These are phyloP conservation scores for Styela clava DNA, from an alignment of 23 tunicate species.

Conservation along the genomic window DNA sequence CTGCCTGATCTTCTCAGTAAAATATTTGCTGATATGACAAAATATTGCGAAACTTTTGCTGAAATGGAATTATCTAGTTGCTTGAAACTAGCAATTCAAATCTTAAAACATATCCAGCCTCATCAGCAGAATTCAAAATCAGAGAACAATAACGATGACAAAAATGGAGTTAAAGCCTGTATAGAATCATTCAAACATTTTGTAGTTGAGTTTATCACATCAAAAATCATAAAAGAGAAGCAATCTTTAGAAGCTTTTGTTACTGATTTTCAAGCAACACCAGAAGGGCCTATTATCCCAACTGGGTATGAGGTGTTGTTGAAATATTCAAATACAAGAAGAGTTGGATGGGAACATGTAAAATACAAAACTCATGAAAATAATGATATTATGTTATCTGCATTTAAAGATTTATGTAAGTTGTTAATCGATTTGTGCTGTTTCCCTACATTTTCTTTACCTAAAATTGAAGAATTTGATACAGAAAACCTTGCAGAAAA, in stretches of 20 bases:
- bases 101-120: conserved; percentile 26
- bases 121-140: neutral
- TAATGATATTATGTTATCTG: neutral
- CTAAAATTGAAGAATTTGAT: neutral
- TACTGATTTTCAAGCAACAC: neutral
- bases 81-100: neutral
- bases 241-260: neutral
- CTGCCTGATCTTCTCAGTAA: conserved; percentile 18
- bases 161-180: neutral
- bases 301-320: neutral
- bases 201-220: neutral
- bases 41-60: neutral
- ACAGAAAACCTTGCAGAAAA: neutral
- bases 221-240: conserved; percentile 4
- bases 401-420: conserved; percentile 16
- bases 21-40: neutral
- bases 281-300: neutral
- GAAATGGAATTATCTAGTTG: neutral
- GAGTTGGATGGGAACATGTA: neutral
- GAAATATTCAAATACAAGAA: neutral
- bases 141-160: neutral
- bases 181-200: conserved; percentile 2
- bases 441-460: conserved; percentile 8
- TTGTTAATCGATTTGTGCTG: conserved; percentile 21
- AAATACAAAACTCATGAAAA: neutral